Conservation (phyloP, 2,888 invertebrate species). For the Rhagonycha fulva region DNA sequence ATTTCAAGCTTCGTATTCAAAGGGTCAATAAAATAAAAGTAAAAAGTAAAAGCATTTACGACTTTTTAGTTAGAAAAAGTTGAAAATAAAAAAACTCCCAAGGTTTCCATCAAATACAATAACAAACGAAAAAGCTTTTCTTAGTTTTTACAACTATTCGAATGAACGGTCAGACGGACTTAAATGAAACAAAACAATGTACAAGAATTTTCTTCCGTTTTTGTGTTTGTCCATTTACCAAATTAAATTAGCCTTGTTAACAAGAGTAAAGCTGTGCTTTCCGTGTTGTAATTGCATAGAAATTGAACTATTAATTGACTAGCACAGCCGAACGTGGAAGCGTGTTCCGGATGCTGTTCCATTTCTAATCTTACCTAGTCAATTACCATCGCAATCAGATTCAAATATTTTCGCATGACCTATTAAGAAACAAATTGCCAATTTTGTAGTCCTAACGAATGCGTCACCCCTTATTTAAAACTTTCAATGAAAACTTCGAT, state of each 20-base stretch:
- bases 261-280: conserved; percentile 33
- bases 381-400: conserved; percentile 43
- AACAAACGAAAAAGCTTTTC: background rate
- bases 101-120: background rate
- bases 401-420: conserved; percentile 29
- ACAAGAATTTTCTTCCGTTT: conserved; percentile 7
- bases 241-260: conserved; percentile 30
- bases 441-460: conserved; percentile 8
- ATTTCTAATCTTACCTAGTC: conserved; percentile 31
- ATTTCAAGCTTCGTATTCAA: background rate
- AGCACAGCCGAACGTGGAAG: conserved; percentile 36
- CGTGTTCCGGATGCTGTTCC: conserved; percentile 26
- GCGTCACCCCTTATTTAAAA: conserved; percentile 6
- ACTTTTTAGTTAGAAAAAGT: background rate
- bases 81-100: background rate
- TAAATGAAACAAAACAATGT: background rate
- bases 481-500: conserved; percentile 6
- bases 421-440: conserved; percentile 13
- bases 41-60: background rate
- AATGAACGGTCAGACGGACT: background rate
- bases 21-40: background rate
- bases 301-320: conserved; percentile 43
- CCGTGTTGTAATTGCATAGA: conserved; percentile 38
- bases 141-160: background rate
- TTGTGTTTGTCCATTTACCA: conserved; percentile 10